Conservation (phyloP, 2,888 invertebrate genomes). For the Pollenia labialis region DNA sequence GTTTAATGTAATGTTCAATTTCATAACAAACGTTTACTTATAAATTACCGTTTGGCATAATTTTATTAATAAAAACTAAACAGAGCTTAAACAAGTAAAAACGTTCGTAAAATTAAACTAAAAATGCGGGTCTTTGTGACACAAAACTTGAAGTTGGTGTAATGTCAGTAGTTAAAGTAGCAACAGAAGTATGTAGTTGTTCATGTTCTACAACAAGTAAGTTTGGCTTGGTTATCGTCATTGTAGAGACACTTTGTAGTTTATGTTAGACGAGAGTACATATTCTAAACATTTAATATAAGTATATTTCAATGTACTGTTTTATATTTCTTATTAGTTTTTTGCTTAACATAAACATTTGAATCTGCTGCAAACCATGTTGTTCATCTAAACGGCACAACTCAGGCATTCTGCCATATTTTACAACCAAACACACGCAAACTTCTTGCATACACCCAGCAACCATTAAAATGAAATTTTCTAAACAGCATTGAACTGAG, state of each 20-base stretch:
- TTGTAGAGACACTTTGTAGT: constrained; percentile 14
- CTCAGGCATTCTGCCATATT: constrained; percentile 10
- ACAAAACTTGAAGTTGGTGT: background rate
- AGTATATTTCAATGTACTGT: background rate
- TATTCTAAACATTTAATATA: constrained; percentile 30
- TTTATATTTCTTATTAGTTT: background rate
- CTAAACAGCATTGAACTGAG: too few species aligned
- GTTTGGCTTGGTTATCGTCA: constrained; percentile 20
- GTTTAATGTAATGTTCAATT: too few species aligned
- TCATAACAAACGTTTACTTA: background rate
- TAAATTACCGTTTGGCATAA: constrained; percentile 4
- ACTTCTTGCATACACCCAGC: background rate
- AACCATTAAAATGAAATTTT: too few species aligned
- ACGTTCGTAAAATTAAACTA: too few species aligned
- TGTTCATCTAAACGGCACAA: constrained; percentile 50
- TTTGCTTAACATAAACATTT: background rate
- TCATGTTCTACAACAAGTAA: background rate
- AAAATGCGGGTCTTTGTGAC: too few species aligned
- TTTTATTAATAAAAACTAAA: background rate
- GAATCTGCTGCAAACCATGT: constrained; percentile 14
- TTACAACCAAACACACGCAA: background rate
- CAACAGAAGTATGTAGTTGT: constrained; percentile 9
- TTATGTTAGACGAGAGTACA: background rate
- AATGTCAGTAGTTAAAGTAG: background rate
- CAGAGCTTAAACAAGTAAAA: background rate